Percentiles rank a stretch among this genome's conserved stretches.
Evolutionary conservation across 2,888 invertebrate species (phyloP).

Genomic region (Drosophila mimica): DNA sequence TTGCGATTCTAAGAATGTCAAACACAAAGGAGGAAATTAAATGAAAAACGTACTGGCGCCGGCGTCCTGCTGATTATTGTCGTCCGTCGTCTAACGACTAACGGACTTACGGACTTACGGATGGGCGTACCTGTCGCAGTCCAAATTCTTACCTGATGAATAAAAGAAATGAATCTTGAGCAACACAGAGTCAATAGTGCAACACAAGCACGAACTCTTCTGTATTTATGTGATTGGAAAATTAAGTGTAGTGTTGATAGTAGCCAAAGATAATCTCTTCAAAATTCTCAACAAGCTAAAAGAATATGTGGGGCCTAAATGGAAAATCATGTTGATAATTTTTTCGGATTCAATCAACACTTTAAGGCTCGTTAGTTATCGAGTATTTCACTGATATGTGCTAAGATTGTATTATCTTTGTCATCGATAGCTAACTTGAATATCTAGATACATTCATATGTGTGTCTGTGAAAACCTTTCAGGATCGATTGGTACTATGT

Average conservation of each 20-base stretch:
- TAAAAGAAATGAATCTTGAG: slow-evolving; percentile 13
- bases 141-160: slow-evolving; percentile 53
- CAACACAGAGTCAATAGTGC: slow-evolving; percentile 25
- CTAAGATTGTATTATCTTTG: slow-evolving; percentile 8
- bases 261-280: neutral
- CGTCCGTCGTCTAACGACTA: slow-evolving; percentile 33
- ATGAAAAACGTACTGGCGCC: slow-evolving; percentile 71
- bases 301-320: slow-evolving; percentile 20
- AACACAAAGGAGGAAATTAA: slow-evolving; percentile 46
- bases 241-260: slow-evolving; percentile 12
- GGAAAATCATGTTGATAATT: slow-evolving; percentile 47
- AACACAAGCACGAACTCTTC: slow-evolving; percentile 15
- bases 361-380: slow-evolving; percentile 53
- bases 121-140: slow-evolving; percentile 50
- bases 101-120: slow-evolving; percentile 28
- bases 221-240: slow-evolving; percentile 17
- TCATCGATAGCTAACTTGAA: slow-evolving; percentile 3
- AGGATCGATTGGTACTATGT: slow-evolving; percentile 5
- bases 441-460: neutral
- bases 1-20: slow-evolving; percentile 60
- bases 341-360: slow-evolving; percentile 44
- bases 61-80: slow-evolving; percentile 65
- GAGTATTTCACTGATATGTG: slow-evolving; percentile 24
- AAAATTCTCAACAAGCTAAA: neutral
- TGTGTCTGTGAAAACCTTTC: neutral